These are phyloP conservation scores for Lutjanus argentimaculatus DNA, from an alignment of 2,797 vertebrate species.

Conservation along the genomic window DNA sequence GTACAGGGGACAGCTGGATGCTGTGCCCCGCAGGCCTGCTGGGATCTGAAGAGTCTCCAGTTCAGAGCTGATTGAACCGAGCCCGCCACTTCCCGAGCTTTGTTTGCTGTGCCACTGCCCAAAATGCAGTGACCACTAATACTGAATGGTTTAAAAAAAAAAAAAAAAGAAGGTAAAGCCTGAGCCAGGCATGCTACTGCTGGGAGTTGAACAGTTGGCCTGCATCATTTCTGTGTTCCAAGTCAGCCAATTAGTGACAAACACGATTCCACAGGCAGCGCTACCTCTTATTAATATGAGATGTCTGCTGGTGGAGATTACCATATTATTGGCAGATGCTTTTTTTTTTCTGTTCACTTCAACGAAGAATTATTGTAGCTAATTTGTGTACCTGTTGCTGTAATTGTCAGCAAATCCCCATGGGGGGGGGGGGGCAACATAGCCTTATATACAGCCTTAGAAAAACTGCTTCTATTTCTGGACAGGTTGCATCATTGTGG, in stretches of 20 bases:
- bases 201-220: slow-evolving; percentile 61
- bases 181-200: slow-evolving; percentile 37
- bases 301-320: slow-evolving; percentile 41
- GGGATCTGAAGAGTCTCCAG: slow-evolving; percentile 54
- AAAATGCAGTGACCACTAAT: slow-evolving; percentile 31
- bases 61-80: slow-evolving; percentile 57
- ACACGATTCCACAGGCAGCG: slow-evolving; percentile 48
- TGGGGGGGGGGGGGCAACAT: neutral
- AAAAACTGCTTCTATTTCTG: neutral
- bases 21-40: slow-evolving; percentile 48
- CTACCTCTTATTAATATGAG: slow-evolving; percentile 48
- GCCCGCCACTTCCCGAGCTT: slow-evolving; percentile 20
- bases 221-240: slow-evolving; percentile 55
- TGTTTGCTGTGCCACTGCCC: slow-evolving; percentile 43
- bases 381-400: slow-evolving; percentile 30
- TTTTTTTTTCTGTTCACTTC: slow-evolving; percentile 19
- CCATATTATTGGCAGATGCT: slow-evolving; percentile 36
- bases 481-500: neutral
- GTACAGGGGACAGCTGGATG: slow-evolving; percentile 49
- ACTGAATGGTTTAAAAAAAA: slow-evolving; percentile 9
- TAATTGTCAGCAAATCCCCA: slow-evolving; percentile 28
- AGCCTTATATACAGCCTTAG: neutral
- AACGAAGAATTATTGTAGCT: slow-evolving; percentile 5
- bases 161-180: neutral
- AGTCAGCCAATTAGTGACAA: slow-evolving; percentile 71